A percentile compares a stretch with the other conserved stretches of the same genome.
Evolutionary conservation across 2,113 vertebrate genomes (phyloP).

Genomic region (Pituophis catenifer): DNA sequence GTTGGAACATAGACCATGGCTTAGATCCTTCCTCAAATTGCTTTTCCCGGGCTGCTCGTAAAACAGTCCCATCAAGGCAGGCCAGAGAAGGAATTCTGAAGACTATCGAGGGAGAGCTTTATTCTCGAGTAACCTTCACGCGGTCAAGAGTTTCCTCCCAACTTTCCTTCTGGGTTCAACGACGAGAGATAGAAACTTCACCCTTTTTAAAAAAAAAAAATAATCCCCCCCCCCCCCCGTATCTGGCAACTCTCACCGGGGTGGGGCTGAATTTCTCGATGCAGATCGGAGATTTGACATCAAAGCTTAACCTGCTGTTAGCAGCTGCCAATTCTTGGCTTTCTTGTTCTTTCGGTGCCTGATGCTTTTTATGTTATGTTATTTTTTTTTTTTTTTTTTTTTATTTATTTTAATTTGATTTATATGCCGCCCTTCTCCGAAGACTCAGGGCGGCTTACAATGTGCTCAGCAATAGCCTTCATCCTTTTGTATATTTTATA

Average conservation of each 20-base stretch:
- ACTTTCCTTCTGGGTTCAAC: neutral
- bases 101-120: neutral
- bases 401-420: too few relatives aligned
- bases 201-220: neutral
- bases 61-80: neutral
- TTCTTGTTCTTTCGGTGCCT: neutral
- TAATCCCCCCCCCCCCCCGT: rapidly evolving
- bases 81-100: neutral
- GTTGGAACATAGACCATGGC: neutral
- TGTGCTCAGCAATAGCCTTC: too few relatives aligned
- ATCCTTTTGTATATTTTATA: too few relatives aligned
- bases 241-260: neutral
- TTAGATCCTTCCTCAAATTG: neutral
- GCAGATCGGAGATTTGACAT: neutral
- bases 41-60: neutral
- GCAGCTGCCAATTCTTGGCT: slow-evolving; percentile 16
- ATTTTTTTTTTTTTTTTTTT: too few relatives aligned
- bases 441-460: too few relatives aligned
- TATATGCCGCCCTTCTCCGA: too few relatives aligned
- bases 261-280: slow-evolving; percentile 15
- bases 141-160: neutral
- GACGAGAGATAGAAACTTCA: neutral
- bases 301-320: slow-evolving; percentile 37
- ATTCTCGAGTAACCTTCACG: neutral
- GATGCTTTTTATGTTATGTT: neutral